These are phyloP conservation scores for Dryobota labecula DNA, from an alignment of 2,888 invertebrate genomes.

Conservation along the genomic window DNA sequence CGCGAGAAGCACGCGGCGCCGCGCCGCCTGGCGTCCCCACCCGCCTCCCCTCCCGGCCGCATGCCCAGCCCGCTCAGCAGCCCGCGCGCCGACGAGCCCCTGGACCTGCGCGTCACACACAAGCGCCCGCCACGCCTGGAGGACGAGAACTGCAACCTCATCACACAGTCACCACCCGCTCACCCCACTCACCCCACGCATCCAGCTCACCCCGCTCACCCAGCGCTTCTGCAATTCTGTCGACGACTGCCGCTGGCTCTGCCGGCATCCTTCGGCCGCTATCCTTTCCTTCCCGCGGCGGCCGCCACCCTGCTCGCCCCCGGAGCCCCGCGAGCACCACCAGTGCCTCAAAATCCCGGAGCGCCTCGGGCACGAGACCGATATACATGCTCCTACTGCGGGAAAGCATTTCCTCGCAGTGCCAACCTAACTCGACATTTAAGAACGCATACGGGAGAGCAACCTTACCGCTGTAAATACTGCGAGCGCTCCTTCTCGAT, in stretches of 20 bases:
- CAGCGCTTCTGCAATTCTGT: slow-evolving; percentile 87
- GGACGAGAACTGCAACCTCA: slow-evolving; percentile 96
- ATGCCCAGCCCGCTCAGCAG: slow-evolving; percentile 90
- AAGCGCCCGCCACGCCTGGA: slow-evolving; percentile 94
- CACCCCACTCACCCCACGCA: slow-evolving; percentile 88
- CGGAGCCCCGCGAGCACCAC: slow-evolving; percentile 83
- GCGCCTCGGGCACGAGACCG: slow-evolving; percentile 95
- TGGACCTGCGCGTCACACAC: slow-evolving; percentile 96
- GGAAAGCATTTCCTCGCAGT: slow-evolving; percentile 98
- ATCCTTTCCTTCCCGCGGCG: slow-evolving; percentile 88
- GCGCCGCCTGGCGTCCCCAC: slow-evolving; percentile 94
- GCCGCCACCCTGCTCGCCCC: slow-evolving; percentile 87
- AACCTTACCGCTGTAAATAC: slow-evolving; percentile 99
- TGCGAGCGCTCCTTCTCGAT: slow-evolving; percentile 99
- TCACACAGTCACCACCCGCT: slow-evolving; percentile 91
- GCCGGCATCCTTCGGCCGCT: slow-evolving; percentile 87
- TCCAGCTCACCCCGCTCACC: slow-evolving; percentile 91
- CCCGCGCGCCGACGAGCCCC: slow-evolving; percentile 93
- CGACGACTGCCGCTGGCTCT: slow-evolving; percentile 86
- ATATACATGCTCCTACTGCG: slow-evolving; percentile 99
- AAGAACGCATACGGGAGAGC: slow-evolving; percentile 99
- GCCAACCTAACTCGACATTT: slow-evolving; percentile 99
- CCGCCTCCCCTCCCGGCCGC: slow-evolving; percentile 84
- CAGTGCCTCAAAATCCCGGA: slow-evolving; percentile 83
- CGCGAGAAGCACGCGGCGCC: slow-evolving; percentile 98